A percentile compares a stretch with the other conserved stretches of the same genome.
These are phyloP conservation scores for Tragelaphus imberbis DNA, from an alignment of 2,113 vertebrate species.

Conservation along the genomic window DNA sequence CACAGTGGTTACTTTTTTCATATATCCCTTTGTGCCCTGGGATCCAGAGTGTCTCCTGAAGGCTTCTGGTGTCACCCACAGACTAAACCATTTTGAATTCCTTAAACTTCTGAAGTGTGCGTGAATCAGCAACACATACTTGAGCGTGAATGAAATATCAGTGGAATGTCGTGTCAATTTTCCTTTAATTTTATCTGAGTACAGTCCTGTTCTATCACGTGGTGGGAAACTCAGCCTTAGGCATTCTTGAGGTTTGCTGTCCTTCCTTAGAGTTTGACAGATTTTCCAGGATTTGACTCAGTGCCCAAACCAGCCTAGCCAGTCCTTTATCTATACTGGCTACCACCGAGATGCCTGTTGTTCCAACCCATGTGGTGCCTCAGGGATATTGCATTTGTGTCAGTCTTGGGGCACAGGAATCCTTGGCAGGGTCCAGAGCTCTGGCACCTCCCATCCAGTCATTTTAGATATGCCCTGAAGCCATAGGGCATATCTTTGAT, in stretches of 20 bases:
- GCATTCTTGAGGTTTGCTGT: background rate
- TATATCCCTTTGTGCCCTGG: background rate
- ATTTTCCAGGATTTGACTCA: background rate
- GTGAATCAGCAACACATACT: background rate
- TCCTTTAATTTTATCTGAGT: background rate
- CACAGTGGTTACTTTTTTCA: background rate
- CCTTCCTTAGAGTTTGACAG: background rate
- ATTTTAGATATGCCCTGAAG: background rate
- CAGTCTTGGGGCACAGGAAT: background rate
- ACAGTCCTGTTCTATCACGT: background rate
- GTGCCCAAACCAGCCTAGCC: background rate
- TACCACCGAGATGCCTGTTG: background rate
- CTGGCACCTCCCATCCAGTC: background rate
- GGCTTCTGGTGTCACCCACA: background rate
- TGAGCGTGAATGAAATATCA: background rate
- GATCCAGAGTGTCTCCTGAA: background rate
- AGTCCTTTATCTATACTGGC: background rate
- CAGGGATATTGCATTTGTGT: background rate
- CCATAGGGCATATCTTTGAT: background rate
- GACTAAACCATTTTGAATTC: background rate
- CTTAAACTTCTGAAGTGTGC: background rate
- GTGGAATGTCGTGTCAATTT: background rate
- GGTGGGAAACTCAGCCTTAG: background rate
- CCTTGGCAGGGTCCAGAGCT: background rate
- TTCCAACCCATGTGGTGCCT: background rate